Evolutionary conservation across 2,113 vertebrate genomes (phyloP).

Genomic region (Tragelaphus buxtoni): DNA sequence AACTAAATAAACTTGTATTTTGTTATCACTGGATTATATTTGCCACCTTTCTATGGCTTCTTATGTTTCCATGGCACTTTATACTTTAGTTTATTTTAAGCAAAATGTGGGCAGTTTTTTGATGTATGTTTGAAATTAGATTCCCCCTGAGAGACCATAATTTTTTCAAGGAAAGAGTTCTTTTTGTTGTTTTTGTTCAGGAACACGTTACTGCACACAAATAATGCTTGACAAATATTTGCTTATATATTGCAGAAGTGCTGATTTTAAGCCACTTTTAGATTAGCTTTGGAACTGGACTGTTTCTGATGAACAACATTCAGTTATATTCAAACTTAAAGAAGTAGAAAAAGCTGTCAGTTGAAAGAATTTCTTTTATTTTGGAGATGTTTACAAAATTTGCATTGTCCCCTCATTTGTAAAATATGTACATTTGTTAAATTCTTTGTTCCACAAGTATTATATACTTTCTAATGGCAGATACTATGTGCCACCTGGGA

Average conservation of each 20-base stretch:
- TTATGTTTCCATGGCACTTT: not conserved
- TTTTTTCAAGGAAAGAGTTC: not conserved
- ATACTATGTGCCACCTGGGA: not conserved
- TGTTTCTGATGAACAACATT: constrained; percentile 11
- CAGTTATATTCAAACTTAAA: not conserved
- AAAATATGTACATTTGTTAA: not conserved
- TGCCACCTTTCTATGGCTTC: not conserved
- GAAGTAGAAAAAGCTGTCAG: not conserved
- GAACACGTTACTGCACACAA: not conserved
- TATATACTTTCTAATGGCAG: not conserved
- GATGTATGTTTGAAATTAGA: not conserved
- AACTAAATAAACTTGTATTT: not conserved
- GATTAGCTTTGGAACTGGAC: not conserved
- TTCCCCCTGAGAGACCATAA: not conserved
- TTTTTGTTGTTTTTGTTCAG: not conserved
- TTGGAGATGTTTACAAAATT: not conserved
- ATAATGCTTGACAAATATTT: not conserved
- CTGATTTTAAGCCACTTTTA: not conserved
- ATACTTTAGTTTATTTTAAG: constrained; percentile 33
- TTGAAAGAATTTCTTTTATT: not conserved
- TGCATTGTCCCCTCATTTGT: not conserved
- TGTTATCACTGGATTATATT: not conserved
- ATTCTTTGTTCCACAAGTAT: not conserved
- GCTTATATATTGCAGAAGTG: not conserved
- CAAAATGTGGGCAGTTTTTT: constrained; percentile 8